Conservation (phyloP, 92 coral and sea anemone genomes). For the Umimayanthus kanabou region DNA sequence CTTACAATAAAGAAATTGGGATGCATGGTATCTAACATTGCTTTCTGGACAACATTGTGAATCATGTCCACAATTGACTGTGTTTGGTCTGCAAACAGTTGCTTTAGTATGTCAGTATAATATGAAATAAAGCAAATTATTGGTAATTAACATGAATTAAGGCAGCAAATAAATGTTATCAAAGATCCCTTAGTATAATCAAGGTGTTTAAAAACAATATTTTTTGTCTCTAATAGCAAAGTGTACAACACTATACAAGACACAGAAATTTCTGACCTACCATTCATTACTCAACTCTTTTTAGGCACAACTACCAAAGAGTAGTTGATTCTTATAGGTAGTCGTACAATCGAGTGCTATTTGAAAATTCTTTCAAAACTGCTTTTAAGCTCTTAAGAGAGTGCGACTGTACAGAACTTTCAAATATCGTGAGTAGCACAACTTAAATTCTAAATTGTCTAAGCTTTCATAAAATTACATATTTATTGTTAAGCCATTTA, state of each 20-base stretch:
- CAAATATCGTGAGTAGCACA: no score
- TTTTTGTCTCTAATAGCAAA: conserved; percentile 1
- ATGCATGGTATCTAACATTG: neutral
- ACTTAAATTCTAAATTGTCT: no score
- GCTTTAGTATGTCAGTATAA: conserved; percentile 4
- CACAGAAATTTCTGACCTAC: no score
- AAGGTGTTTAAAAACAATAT: neutral
- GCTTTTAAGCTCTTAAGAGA: no score
- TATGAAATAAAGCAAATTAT: conserved; percentile 2
- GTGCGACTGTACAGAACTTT: no score
- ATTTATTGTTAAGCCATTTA: no score
- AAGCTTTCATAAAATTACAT: no score
- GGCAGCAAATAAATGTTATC: neutral
- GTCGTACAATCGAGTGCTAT: no score
- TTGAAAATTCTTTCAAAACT: no score
- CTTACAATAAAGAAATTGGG: neutral
- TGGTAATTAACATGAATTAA: neutral
- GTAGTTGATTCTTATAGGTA: no score
- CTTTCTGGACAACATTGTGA: neutral
- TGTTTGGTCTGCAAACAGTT: neutral
- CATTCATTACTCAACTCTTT: no score
- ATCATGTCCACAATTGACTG: conserved; percentile 1
- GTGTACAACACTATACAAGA: neutral
- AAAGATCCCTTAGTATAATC: neutral
- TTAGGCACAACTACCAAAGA: no score